Percentiles rank a stretch among this genome's conserved stretches.
Conservation (phyloP, 1,140 invertebrate genomes). For the Probaryconus sp. region DNA sequence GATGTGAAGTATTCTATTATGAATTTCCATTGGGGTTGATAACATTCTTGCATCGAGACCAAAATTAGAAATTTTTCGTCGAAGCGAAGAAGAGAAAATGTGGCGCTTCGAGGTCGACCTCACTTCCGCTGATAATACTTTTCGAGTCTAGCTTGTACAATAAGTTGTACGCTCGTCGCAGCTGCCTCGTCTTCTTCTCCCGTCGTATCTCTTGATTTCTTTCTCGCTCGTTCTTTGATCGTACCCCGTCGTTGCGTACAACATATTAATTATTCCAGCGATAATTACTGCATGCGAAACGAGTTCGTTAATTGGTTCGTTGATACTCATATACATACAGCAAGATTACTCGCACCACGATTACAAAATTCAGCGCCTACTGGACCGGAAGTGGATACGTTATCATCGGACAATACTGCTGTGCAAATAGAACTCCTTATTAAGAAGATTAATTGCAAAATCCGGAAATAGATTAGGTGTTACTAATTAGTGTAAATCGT, state of each 20-base stretch:
- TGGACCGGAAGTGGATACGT: constrained; percentile 56
- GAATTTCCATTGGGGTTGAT: constrained; percentile 28
- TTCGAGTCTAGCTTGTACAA: constrained; percentile 37
- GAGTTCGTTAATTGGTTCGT: constrained; percentile 59
- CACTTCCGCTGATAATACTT: constrained; percentile 76
- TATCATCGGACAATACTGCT: constrained; percentile 42
- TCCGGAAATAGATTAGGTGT: constrained; percentile 28
- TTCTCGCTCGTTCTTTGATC: constrained; percentile 31
- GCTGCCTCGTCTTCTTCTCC: constrained; percentile 54
- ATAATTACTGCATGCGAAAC: constrained; percentile 60
- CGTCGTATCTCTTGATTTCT: constrained; percentile 26
- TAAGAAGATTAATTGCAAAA: constrained; percentile 40
- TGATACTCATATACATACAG: constrained; percentile 31
- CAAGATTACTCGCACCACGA: constrained; percentile 41
- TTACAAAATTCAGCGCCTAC: constrained; percentile 50
- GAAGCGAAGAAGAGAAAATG: constrained; percentile 25
- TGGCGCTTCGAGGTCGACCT: constrained; percentile 68
- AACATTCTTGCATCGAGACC: constrained; percentile 11
- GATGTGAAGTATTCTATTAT: constrained; percentile 58
- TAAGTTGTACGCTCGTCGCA: constrained; percentile 31
- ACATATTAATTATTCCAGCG: constrained; percentile 59
- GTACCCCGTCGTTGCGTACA: constrained; percentile 37
- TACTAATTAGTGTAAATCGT: no score
- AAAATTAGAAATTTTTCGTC: constrained; percentile 30
- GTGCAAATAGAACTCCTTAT: constrained; percentile 22